Percentiles rank a stretch among this genome's conserved stretches.
These are phyloP conservation scores for Lithophane ornitopus DNA, from an alignment of 2,888 invertebrate genomes.

Conservation along the genomic window DNA sequence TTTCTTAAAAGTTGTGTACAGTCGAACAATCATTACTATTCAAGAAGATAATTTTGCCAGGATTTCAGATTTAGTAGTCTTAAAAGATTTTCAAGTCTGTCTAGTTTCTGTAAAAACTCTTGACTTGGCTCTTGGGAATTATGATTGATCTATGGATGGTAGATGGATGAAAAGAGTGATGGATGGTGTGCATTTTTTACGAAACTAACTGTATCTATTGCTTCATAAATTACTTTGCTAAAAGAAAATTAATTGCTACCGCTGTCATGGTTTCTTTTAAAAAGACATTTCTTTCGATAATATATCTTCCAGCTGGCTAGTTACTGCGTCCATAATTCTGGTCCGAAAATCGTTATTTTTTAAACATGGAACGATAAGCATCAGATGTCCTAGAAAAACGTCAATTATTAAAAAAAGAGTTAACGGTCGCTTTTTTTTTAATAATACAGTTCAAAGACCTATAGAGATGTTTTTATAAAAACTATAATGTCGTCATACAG, in stretches of 20 bases:
- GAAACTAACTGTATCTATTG: neutral
- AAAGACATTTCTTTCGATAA: constrained; percentile 7
- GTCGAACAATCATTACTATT: neutral
- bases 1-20: neutral
- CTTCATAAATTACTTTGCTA: constrained; percentile 13
- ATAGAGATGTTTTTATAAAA: constrained; percentile 79
- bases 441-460: constrained; percentile 81
- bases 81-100: neutral
- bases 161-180: constrained; percentile 35
- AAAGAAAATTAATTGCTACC: constrained; percentile 28
- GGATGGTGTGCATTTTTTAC: constrained; percentile 39
- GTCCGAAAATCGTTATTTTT: constrained; percentile 18
- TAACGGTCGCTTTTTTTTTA: constrained; percentile 61
- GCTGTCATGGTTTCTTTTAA: neutral
- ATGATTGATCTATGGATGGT: constrained; percentile 45
- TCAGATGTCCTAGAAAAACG: constrained; percentile 19
- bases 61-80: neutral
- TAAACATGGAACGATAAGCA: constrained; percentile 8
- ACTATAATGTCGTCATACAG: constrained; percentile 80
- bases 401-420: constrained; percentile 8
- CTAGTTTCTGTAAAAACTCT: constrained; percentile 35
- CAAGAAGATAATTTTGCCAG: neutral
- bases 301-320: neutral
- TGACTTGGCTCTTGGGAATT: neutral
- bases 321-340: neutral